These are phyloP conservation scores for Pandemis cinnamomeana DNA, from an alignment of 2,888 invertebrate genomes.

Conservation along the genomic window DNA sequence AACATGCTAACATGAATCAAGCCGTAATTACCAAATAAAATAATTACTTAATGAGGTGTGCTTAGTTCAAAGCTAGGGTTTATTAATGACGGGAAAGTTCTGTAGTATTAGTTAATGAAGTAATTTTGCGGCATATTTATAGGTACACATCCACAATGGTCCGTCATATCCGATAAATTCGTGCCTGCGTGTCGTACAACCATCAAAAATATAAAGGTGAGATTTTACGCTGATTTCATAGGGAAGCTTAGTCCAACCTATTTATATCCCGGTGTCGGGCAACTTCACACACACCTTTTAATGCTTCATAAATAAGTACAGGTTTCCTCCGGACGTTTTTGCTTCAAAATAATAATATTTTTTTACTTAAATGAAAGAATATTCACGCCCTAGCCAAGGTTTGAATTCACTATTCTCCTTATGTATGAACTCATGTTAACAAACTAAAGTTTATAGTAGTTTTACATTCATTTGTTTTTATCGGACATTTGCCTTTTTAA, in stretches of 20 bases:
- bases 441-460: too few species aligned
- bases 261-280: too few species aligned
- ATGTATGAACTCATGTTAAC: too few species aligned
- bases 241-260: not conserved
- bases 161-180: constrained; percentile 9
- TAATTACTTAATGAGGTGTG: not conserved
- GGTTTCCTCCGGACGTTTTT: too few species aligned
- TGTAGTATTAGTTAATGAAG: constrained; percentile 18
- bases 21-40: not conserved
- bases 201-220: constrained; percentile 24
- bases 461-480: too few species aligned
- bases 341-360: too few species aligned
- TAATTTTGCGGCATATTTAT: constrained; percentile 27
- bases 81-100: not conserved
- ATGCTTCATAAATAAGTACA: too few species aligned
- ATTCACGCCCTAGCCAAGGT: too few species aligned
- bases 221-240: constrained; percentile 21
- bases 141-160: constrained; percentile 12
- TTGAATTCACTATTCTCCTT: too few species aligned
- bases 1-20: not conserved
- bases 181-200: constrained; percentile 12
- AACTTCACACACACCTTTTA: too few species aligned
- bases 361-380: too few species aligned
- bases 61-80: not conserved
- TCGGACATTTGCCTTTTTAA: too few species aligned